phyloP scores from a whole-genome alignment of 2,888 invertebrate species.

The Cryptus viduatorius region DNA sequence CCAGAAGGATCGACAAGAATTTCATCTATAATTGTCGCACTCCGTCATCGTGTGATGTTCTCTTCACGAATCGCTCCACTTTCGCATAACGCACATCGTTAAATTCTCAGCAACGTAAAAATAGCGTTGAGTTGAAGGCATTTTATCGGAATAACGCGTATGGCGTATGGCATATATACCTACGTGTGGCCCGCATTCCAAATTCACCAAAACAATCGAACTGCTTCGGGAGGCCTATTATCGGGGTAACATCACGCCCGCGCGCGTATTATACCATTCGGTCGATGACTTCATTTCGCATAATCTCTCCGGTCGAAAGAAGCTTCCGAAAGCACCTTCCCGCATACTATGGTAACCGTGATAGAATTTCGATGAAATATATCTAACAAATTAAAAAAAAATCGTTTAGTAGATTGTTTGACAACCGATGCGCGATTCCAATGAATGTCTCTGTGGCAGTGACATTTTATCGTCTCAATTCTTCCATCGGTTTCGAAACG shows the following conservation, averaged over 20 bases:
- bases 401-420: background rate
- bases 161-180: slow-evolving; percentile 10
- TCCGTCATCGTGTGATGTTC: slow-evolving; percentile 40
- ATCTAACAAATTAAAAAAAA: background rate
- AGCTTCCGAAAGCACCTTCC: slow-evolving; percentile 31
- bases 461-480: slow-evolving; percentile 28
- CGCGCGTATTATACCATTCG: slow-evolving; percentile 24
- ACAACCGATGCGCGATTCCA: background rate
- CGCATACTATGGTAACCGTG: background rate
- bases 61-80: slow-evolving; percentile 49
- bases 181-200: slow-evolving; percentile 46
- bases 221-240: slow-evolving; percentile 4
- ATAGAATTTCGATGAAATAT: background rate
- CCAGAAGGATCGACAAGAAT: slow-evolving; percentile 21
- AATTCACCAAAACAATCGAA: slow-evolving; percentile 53
- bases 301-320: slow-evolving; percentile 15
- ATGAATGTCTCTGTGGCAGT: slow-evolving; percentile 13
- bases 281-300: slow-evolving; percentile 42
- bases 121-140: slow-evolving; percentile 57
- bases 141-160: slow-evolving; percentile 63
- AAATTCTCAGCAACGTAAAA: slow-evolving; percentile 61
- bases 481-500: background rate
- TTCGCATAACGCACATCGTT: slow-evolving; percentile 43
- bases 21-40: slow-evolving; percentile 53
- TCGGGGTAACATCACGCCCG: background rate